Conservation (phyloP, 2,888 invertebrate species). For the Tuberolachnus salignus region DNA sequence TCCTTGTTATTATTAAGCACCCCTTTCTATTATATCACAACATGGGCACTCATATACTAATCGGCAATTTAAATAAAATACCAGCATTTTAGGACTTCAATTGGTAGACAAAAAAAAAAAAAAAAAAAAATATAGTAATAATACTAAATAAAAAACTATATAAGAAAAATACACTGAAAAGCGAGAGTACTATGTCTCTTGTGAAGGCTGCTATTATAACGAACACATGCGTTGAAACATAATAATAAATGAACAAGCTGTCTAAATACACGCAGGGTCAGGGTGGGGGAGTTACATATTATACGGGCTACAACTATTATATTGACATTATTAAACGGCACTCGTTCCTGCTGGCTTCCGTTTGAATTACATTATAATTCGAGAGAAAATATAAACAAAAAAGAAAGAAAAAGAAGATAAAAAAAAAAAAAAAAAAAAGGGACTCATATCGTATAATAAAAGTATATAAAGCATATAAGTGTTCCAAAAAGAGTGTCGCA, state of each 20-base stretch:
- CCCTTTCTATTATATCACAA: conserved; percentile 12
- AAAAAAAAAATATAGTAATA: not conserved
- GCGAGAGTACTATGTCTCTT: conserved; percentile 25
- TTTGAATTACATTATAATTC: conserved; percentile 36
- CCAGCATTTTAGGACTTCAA: conserved; percentile 44
- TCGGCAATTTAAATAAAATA: conserved; percentile 53
- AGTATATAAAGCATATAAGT: not conserved
- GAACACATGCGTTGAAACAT: conserved; percentile 50
- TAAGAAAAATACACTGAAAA: conserved; percentile 34
- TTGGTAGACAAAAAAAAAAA: conserved; percentile 47
- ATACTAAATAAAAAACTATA: conserved; percentile 22
- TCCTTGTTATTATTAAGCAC: conserved; percentile 22
- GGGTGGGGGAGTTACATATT: conserved; percentile 12
- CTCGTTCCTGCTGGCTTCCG: conserved; percentile 37
- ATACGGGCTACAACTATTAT: conserved; percentile 45
- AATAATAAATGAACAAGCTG: conserved; percentile 54
- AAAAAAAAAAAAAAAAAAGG: conserved; percentile 32
- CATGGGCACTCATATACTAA: conserved; percentile 14
- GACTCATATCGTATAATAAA: not conserved
- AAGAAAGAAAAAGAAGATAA: conserved; percentile 21
- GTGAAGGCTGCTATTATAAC: conserved; percentile 10
- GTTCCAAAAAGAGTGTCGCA: not conserved
- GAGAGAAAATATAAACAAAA: conserved; percentile 25
- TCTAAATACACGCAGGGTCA: conserved; percentile 43
- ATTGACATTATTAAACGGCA: conserved; percentile 53